These are phyloP conservation scores for Gobiocypris rarus DNA, from an alignment of 2,113 vertebrate species.

Conservation along the genomic window DNA sequence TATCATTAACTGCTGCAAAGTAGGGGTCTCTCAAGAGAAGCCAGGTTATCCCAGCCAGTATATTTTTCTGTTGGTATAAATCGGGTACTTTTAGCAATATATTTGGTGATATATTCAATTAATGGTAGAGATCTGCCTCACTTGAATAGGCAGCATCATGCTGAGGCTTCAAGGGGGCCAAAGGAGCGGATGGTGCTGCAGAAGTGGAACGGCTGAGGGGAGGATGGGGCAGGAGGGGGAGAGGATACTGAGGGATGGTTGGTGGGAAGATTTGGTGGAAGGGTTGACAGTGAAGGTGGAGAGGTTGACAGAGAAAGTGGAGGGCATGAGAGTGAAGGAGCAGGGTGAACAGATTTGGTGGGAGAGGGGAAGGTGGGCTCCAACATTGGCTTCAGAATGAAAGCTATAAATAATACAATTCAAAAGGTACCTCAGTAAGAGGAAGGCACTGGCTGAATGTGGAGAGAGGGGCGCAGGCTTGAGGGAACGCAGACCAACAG, in stretches of 20 bases:
- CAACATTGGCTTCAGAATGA: conserved; percentile 44
- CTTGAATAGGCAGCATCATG: conserved; percentile 76
- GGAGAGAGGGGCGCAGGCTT: conserved; percentile 82
- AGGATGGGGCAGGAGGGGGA: conserved; percentile 1
- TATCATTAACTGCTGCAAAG: no score
- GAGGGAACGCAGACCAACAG: conserved; percentile 79
- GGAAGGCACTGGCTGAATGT: conserved; percentile 78
- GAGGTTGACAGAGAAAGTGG: neutral
- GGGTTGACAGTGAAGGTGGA: neutral
- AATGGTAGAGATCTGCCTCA: conserved; percentile 44
- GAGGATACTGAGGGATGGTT: conserved; percentile 7
- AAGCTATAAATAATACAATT: no score
- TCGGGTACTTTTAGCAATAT: no score
- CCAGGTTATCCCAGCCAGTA: no score
- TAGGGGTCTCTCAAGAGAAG: no score
- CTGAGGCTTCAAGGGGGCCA: conserved; percentile 55
- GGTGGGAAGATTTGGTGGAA: conserved; percentile 3
- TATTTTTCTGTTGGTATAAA: no score
- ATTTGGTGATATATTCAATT: no score
- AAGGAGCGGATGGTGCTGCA: neutral
- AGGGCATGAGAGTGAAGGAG: conserved; percentile 40
- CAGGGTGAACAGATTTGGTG: neutral
- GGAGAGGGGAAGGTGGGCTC: conserved; percentile 34
- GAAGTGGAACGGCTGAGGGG: neutral
- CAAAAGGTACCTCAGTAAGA: conserved; percentile 73